Evolutionary conservation across 1,140 invertebrate species (phyloP).

Genomic region (Frieseomelitta varia): DNA sequence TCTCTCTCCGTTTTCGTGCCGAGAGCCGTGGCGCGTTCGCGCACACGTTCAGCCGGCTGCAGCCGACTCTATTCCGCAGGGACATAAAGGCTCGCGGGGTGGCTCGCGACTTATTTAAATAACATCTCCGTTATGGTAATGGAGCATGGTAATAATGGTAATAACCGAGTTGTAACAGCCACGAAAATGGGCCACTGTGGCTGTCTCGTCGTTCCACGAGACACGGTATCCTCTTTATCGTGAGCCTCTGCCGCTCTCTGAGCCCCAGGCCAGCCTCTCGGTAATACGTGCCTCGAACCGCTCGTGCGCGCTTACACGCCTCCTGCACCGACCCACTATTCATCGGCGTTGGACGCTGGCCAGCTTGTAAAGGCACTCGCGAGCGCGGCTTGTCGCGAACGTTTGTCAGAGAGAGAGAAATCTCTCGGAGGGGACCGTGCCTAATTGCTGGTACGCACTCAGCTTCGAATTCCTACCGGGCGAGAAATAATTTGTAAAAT

Average conservation of each 20-base stretch:
- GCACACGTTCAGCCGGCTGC: constrained; percentile 7
- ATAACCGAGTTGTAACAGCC: constrained; percentile 65
- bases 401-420: constrained; percentile 19
- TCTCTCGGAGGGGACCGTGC: background rate
- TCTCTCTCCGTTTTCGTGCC: constrained; percentile 17
- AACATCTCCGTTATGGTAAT: constrained; percentile 74
- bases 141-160: constrained; percentile 67
- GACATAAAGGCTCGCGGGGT: constrained; percentile 42
- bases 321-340: constrained; percentile 44
- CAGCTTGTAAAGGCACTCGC: constrained; percentile 37
- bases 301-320: constrained; percentile 44
- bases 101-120: constrained; percentile 68
- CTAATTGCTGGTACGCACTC: constrained; percentile 1
- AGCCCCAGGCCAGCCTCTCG: background rate
- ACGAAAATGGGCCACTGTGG: constrained; percentile 71
- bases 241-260: constrained; percentile 12
- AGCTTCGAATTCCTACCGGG: too few species aligned
- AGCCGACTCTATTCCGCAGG: constrained; percentile 54
- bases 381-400: constrained; percentile 20
- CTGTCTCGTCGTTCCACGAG: constrained; percentile 29
- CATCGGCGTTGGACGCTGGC: constrained; percentile 29
- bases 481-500: too few species aligned
- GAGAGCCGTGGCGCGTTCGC: background rate
- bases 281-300: constrained; percentile 28
- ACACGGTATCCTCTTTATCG: constrained; percentile 35